Base-by-base conservation (phyloP, 2,888 invertebrate genomes). In the Mesorhabditis belari region DNA sequence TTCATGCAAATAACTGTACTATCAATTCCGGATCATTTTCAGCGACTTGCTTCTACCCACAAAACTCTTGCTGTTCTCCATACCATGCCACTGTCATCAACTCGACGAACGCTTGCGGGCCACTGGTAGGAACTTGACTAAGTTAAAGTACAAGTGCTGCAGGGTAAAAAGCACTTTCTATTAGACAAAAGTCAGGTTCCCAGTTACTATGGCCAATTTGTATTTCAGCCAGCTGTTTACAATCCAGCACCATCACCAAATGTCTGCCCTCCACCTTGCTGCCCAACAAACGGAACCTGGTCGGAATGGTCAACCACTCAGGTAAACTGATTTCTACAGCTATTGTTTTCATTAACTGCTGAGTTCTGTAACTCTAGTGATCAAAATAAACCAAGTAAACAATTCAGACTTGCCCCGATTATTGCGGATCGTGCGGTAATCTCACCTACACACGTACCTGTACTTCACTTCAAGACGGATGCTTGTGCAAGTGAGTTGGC, bases 391-490 rank as follows among this genome's bases (percentile, higher is more conserved):
- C n/a, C n/a, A n/a, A n/a, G n/a, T n/a, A n/a, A n/a, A n/a, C n/a
- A n/a, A n/a, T 35, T n/a, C n/a, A 35, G 44, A 35, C 57, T 6
- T 70, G 70, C 49, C 35, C 62, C 5, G 70, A 70, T 26, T 71
- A 63, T 19, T 70, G 70, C 49, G 70, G 70, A 54, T 65, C 69
- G 3, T 70, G 70, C 54, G 70, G 64, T 53, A 64, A 65, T 35
- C 52, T 66, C 5, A 68, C 66, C 2, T 59, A 61, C 26, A 60
- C 64, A 5, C 58, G 70, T 27, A 67, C 65, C 4, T 70, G 70
- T 28, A 28, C 58, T 3, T 70, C 70, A 3, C 60, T 57, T 35
- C 60, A 58, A 9, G 56, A 50, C 56, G 70, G 70, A 27, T 70
- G 70, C 50, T 62, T 62, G 27, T 70, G 70, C 66, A 63, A 55